Base-by-base conservation (phyloP, 2,888 invertebrate genomes). In the Apamea crenata region DNA sequence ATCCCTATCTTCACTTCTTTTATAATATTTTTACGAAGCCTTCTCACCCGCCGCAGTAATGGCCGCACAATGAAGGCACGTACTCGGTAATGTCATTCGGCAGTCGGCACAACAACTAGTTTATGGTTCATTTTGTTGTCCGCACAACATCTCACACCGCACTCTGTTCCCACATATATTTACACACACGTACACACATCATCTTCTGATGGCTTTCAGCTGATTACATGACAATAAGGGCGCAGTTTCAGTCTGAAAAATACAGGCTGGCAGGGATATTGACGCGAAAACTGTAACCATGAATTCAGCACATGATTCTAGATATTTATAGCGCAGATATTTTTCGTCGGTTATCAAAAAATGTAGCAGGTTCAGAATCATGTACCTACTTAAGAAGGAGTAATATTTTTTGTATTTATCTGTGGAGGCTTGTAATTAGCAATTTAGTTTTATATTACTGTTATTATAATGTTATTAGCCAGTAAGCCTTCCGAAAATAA, bases 11-110 rank as follows among this genome's bases (percentile, higher is more conserved):
- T 44, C 10, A 10, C 10, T n/a, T 10, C n/a, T 40, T 44, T 44
- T 18, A n/a, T 18, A 40, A 44, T 44, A 10, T 18, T 18, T 68
- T 21, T 21, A 21, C 4, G 29, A 2, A 5, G 5, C 53, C 2
- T 16, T 32, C 8, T 25, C 1, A 16, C 3, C 50, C 91, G 88
- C 90, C 36, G 2, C 12, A 81, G 81, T 90, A 61, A 50, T 91
- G 91, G 95, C 94, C 93, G 79, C 32, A 87, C 87, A 56, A 69
- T 66, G 85, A 85, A 88, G 91, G 91, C 95, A 96, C 96, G 96
- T 95, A 93, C 91, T 90, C 93, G 87, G 94, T 96, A 96, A 96
- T 96, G 96, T 96, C 96, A 95, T 96, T 96, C 93, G 93, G 94
- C 93, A 94, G 93, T 91, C 91, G 85, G 91, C 92, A 94, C 93